Evolutionary conservation across 2,797 vertebrate species (phyloP).

Genomic region (Clarias laeviceps): DNA sequence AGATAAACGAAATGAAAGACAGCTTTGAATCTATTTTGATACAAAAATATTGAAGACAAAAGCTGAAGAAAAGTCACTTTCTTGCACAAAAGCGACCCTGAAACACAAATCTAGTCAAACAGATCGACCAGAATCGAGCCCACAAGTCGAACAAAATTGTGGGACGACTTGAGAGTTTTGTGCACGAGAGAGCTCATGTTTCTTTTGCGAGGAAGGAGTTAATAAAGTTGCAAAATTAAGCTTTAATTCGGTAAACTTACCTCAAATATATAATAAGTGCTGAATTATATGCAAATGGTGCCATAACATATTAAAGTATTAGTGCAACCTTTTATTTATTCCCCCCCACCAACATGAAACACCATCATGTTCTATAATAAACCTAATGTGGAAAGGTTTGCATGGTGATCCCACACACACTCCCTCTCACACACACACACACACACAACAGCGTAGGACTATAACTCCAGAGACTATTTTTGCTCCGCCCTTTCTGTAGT

Average conservation of each 20-base stretch:
- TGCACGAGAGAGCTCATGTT: too few species aligned
- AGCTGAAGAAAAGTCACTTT: background rate
- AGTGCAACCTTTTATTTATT: too few species aligned
- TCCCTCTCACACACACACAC: background rate
- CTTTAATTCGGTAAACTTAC: too few species aligned
- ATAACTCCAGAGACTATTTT: constrained; percentile 62
- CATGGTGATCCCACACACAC: background rate
- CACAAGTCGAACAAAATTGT: too few species aligned
- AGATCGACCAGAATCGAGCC: too few species aligned
- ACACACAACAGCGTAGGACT: background rate
- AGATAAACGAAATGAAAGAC: background rate
- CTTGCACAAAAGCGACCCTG: background rate
- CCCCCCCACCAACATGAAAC: background rate
- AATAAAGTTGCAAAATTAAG: too few species aligned
- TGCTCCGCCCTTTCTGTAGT: constrained; percentile 62
- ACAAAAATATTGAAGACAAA: background rate
- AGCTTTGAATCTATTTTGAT: background rate
- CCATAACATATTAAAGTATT: too few species aligned
- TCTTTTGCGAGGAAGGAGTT: too few species aligned
- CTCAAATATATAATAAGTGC: too few species aligned
- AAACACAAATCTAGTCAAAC: background rate
- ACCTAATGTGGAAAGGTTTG: constrained; percentile 7
- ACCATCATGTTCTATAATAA: background rate
- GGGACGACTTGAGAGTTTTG: too few species aligned
- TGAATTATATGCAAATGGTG: too few species aligned